These are phyloP conservation scores for Drosophila neutralis DNA, from an alignment of 2,888 invertebrate species.

Conservation along the genomic window DNA sequence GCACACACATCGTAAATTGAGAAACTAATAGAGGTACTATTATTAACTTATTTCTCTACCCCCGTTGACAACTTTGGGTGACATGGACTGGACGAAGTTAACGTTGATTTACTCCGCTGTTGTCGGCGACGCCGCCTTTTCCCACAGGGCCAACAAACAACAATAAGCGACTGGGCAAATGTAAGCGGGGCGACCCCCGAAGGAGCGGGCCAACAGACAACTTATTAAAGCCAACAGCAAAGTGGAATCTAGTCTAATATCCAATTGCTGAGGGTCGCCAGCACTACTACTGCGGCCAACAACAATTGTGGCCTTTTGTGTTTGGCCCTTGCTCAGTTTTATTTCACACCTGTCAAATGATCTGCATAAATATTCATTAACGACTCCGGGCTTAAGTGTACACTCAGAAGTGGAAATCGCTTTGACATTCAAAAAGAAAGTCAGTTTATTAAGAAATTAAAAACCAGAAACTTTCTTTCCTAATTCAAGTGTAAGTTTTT, in stretches of 20 bases:
- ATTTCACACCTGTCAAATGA: constrained; percentile 58
- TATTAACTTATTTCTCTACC: neutral
- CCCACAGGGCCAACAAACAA: constrained; percentile 73
- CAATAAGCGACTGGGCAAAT: constrained; percentile 50
- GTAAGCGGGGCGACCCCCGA: constrained; percentile 5
- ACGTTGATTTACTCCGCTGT: constrained; percentile 69
- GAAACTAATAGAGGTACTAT: constrained; percentile 37
- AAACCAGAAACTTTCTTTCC: neutral
- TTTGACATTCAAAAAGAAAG: neutral
- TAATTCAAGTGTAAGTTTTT: neutral
- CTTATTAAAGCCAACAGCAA: constrained; percentile 27
- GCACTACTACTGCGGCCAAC: constrained; percentile 14
- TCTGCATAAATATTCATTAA: constrained; percentile 67
- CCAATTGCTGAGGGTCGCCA: constrained; percentile 13
- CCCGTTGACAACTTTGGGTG: constrained; percentile 39
- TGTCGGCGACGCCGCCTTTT: constrained; percentile 27
- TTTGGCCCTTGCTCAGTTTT: constrained; percentile 22
- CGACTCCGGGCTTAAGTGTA: neutral
- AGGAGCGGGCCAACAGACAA: constrained; percentile 7
- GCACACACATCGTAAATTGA: constrained; percentile 69
- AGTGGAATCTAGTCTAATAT: constrained; percentile 26
- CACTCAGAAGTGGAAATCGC: neutral
- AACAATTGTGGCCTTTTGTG: constrained; percentile 30
- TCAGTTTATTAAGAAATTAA: neutral
- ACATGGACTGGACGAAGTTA: constrained; percentile 54